A percentile compares a stretch with the other conserved stretches of the same genome.
These are phyloP conservation scores for Neolamprologus variostigma DNA, from an alignment of 2,113 vertebrate species.

Conservation along the genomic window DNA sequence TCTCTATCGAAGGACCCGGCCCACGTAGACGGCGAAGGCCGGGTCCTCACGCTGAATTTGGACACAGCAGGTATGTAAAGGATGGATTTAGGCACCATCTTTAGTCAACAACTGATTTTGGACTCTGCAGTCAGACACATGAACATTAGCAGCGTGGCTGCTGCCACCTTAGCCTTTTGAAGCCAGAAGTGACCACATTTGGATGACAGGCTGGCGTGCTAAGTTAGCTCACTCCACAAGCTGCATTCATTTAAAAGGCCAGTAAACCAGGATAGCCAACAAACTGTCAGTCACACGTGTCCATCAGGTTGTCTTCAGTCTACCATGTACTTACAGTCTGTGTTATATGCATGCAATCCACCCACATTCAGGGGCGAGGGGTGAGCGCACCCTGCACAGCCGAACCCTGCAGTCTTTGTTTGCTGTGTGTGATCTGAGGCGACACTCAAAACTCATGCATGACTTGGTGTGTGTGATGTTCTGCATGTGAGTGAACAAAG, in stretches of 20 bases:
- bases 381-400: neutral
- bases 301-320: neutral
- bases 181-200: neutral
- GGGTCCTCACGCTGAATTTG: neutral
- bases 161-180: neutral
- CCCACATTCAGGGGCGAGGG: neutral
- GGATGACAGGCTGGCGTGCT: neutral
- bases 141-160: neutral
- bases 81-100: rapidly evolving
- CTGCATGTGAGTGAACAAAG: neutral
- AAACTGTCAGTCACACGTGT: neutral
- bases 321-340: neutral
- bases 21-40: rapidly evolving
- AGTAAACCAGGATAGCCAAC: neutral
- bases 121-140: neutral
- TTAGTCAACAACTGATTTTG: neutral
- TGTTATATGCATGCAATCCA: neutral
- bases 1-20: neutral
- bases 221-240: neutral
- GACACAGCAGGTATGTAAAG: neutral
- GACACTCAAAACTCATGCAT: neutral
- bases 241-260: neutral
- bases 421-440: neutral
- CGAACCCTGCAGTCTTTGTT: neutral
- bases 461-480: neutral